Evolutionary conservation across 2,888 invertebrate genomes (phyloP).

Genomic region (Criorhina ranunculi): DNA sequence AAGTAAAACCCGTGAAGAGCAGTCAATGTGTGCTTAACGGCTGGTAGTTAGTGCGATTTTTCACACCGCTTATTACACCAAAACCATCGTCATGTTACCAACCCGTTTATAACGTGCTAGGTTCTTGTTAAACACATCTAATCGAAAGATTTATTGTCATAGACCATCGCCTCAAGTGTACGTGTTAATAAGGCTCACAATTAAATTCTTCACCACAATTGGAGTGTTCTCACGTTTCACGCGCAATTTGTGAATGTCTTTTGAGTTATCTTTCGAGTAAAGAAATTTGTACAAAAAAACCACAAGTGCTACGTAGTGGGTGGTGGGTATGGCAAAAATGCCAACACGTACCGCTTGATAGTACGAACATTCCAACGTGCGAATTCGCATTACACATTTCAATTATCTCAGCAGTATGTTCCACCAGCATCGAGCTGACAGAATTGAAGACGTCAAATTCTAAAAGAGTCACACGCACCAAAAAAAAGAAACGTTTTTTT

Average conservation of each 20-base stretch:
- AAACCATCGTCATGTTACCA: not conserved
- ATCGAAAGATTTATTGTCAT: not conserved
- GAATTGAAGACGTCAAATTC: conserved; percentile 10
- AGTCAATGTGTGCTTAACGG: not conserved
- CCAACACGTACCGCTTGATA: conserved; percentile 57
- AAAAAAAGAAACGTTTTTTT: not conserved
- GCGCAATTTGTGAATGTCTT: conserved; percentile 9
- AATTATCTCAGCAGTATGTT: conserved; percentile 15
- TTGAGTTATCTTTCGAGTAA: not conserved
- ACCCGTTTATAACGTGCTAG: not conserved
- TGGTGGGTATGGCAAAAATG: not conserved
- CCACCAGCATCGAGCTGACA: not conserved
- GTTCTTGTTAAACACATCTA: not conserved
- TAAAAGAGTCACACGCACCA: not conserved
- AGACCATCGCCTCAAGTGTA: conserved; percentile 1
- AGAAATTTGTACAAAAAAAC: not conserved
- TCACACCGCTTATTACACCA: not conserved
- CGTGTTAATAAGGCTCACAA: conserved; percentile 24
- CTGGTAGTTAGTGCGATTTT: not conserved
- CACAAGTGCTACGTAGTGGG: not conserved
- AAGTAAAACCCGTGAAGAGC: not conserved
- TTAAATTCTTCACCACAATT: conserved; percentile 1
- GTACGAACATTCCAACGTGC: conserved; percentile 49
- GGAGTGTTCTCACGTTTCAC: conserved; percentile 42
- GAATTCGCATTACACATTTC: conserved; percentile 11